phyloP scores from a whole-genome alignment of 2,113 vertebrate genomes.

The Bombycilla garrulus region DNA sequence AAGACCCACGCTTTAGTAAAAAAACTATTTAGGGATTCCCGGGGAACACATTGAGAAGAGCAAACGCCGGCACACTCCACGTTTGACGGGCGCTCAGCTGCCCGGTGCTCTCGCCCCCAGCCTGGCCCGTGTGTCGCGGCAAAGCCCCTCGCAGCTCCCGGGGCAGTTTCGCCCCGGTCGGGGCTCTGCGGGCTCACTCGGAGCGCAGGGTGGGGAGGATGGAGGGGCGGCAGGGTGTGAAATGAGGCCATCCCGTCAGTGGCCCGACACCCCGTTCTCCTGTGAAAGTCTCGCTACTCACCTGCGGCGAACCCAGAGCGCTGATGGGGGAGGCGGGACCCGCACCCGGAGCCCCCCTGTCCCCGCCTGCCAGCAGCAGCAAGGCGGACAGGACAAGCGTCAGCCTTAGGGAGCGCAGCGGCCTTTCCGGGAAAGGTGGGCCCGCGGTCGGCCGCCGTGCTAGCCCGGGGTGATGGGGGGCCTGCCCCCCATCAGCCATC shows the following conservation, averaged over 20 bases:
- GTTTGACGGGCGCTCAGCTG: neutral
- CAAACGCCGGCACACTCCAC: neutral
- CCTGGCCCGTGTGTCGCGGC: neutral
- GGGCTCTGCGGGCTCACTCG: neutral
- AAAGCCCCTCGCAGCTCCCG: neutral
- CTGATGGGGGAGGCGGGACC: neutral
- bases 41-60: neutral
- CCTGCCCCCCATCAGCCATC: neutral
- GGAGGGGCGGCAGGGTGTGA: neutral
- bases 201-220: neutral
- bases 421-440: neutral
- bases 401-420: neutral
- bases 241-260: too few species aligned
- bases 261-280: neutral
- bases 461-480: neutral
- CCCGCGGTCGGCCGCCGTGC: neutral
- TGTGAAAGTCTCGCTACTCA: neutral
- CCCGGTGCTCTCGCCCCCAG: neutral
- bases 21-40: neutral
- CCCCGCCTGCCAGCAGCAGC: neutral
- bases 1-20: constrained; percentile 29
- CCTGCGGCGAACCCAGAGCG: neutral
- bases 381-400: neutral
- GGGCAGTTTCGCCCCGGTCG: neutral
- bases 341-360: too few species aligned